Evolutionary conservation across 2,888 invertebrate genomes (phyloP), one percentile per base, ranked within the genome.

Genomic region (Galerucella calmariensis): DNA sequence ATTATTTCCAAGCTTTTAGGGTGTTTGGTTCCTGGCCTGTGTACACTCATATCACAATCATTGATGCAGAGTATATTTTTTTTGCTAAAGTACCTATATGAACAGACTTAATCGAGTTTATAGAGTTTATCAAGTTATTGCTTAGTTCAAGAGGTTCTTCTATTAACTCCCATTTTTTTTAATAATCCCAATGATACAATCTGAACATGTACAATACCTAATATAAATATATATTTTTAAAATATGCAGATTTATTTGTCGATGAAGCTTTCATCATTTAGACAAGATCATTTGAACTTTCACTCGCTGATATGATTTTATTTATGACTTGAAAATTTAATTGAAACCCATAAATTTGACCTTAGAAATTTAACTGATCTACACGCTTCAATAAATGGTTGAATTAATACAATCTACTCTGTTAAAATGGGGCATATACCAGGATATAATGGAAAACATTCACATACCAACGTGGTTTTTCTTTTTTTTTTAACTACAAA

Each of bases 331-430:
- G 56, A 10, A 56, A 56, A 56, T 56, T 56, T 56, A 20, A 56
- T 56, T 20, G 56, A 56, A 56, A 56, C 56, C 48, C 56, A 56
- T 56, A 20, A 56, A 56, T 56, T 56, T 16, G 56, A 56, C 56
- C 56, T 56, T 56, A 56, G 56, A 56, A 56, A 56, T 20, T 16
- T 9, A 56, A 56, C 20, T 56, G 56, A 20, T 56, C 56, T 56
- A 56, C 16, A 16, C 20, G 56, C 56, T 56, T 56, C 56, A 56
- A 16, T 56, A 56, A 56, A 16, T 56, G 2, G 2, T 56, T 56
- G 16, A 20, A 10, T 10, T 56, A 10, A 56, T 56, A 56, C 16
- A 16, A 10, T 56, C 2, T 56, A 10, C 20, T 56, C 10, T 11
- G 2, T 51, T 16, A 20, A 16, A 56, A 16, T 2, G 3, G 8